Evolutionary conservation across 2,888 invertebrate genomes (phyloP), one percentile per base, ranked within the genome.

Genomic region (Machimus rusticus): DNA sequence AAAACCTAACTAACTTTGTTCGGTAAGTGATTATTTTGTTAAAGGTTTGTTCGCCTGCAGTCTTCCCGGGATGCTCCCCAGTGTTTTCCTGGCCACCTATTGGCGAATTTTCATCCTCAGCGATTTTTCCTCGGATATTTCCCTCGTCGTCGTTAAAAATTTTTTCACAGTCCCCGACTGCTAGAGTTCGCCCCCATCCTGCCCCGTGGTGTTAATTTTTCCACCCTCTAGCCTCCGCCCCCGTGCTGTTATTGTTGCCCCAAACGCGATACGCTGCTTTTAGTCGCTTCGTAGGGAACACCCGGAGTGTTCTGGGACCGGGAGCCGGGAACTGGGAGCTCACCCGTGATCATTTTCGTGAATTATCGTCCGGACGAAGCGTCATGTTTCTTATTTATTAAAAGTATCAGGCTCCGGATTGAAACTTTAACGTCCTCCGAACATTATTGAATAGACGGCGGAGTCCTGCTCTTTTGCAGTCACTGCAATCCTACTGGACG

Each of bases 1-100:
- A 12, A 66, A 66, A 12, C 66, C 23, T 16, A 78, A 43, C 43
- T 39, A 78, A 78, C 78, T 37, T 39, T 78, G 43, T 43, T 78
- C 78, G 43, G 39, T 39, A 78, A 78, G 78, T 78, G 78, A 78
- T 78, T 78, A 78, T 78, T 78, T 78, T 78, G 78, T 78, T 78
- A 77, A 78, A 78, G 43, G 39, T 37, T 23, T 78, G 78, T 43
- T 78, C 78, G 39, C 78, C 43, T 43, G 23, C 23, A 78, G 43
- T 43, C 39, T 78, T 78, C 78, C 78, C 4, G 43, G 43, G 43
- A 4, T n/a, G 51, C 51, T 77, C 37, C 37, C 34, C 19, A 19
- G 34, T 12, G 28, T 74, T 37, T 77, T 78, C 46, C 78, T 46
- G 78, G 37, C 43, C 43, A 78, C 78, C 39, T 78, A 66, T 19